Conservation (phyloP, 2,113 vertebrate species). For the Rissa tridactyla region DNA sequence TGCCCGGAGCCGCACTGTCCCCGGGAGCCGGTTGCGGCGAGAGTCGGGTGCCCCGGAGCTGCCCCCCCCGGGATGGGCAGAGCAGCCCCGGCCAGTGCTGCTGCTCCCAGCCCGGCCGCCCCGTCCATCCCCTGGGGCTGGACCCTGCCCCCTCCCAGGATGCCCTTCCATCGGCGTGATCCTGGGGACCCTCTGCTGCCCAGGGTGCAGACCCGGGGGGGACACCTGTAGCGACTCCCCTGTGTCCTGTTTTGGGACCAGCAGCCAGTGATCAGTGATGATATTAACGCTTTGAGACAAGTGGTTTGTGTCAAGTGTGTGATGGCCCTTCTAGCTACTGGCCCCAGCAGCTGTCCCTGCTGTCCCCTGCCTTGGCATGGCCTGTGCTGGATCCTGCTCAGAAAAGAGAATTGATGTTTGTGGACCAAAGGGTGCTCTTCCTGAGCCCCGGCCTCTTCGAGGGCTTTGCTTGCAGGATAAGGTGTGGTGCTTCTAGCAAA, state of each 20-base stretch:
- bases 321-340: neutral
- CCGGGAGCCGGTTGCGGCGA: neutral
- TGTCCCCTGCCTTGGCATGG: neutral
- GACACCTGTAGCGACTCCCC: fast-evolving
- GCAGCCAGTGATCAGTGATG: fast-evolving
- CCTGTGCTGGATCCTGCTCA: no score
- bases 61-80: neutral
- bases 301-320: fast-evolving
- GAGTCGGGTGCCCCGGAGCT: neutral
- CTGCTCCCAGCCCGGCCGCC: neutral
- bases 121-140: neutral
- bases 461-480: neutral
- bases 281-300: fast-evolving
- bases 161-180: fast-evolving
- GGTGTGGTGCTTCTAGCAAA: neutral
- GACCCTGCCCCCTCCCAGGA: neutral
- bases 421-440: neutral
- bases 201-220: neutral
- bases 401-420: neutral
- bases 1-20: neutral
- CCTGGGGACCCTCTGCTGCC: neutral
- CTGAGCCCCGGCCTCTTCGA: fast-evolving
- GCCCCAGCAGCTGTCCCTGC: neutral
- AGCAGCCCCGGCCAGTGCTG: neutral
- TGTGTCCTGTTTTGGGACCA: neutral